Evolutionary conservation across 1,140 invertebrate genomes (phyloP).

Genomic region (Drusus annulatus): DNA sequence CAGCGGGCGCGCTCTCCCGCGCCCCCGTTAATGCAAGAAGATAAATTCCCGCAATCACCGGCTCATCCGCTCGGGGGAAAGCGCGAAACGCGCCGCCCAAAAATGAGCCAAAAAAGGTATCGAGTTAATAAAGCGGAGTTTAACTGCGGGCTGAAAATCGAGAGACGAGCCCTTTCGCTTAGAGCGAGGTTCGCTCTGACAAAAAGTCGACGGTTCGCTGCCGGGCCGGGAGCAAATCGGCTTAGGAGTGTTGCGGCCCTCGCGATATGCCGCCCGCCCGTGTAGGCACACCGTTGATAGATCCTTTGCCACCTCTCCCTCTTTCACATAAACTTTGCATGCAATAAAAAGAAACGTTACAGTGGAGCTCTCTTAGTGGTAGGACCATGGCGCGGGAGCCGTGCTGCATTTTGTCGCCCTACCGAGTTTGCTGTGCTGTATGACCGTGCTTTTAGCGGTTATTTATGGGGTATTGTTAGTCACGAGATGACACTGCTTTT

Average conservation of each 20-base stretch:
- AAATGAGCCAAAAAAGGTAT: slow-evolving; percentile 32
- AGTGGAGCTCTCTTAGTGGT: too few species aligned
- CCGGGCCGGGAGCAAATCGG: slow-evolving; percentile 49
- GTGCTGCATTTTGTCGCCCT: too few species aligned
- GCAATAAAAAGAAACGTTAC: too few species aligned
- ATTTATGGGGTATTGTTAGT: slow-evolving; percentile 48
- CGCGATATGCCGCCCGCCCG: slow-evolving; percentile 14
- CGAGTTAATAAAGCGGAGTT: slow-evolving; percentile 49
- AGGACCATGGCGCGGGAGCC: too few species aligned
- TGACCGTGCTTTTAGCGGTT: background rate
- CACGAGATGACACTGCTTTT: slow-evolving; percentile 42
- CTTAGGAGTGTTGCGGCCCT: slow-evolving; percentile 47
- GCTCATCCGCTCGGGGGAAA: slow-evolving; percentile 57
- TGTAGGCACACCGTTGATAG: too few species aligned
- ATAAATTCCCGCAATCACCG: slow-evolving; percentile 34
- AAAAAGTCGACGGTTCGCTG: slow-evolving; percentile 49
- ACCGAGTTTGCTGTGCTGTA: too few species aligned
- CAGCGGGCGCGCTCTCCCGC: background rate
- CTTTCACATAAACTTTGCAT: too few species aligned
- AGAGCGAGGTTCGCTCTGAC: slow-evolving; percentile 56
- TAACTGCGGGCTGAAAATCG: slow-evolving; percentile 54
- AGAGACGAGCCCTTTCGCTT: slow-evolving; percentile 55
- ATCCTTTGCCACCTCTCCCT: too few species aligned
- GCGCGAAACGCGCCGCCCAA: slow-evolving; percentile 62
- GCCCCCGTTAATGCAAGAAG: slow-evolving; percentile 36